These are phyloP conservation scores for Aphelinus certus DNA, from an alignment of 1,140 invertebrate species.

Conservation along the genomic window DNA sequence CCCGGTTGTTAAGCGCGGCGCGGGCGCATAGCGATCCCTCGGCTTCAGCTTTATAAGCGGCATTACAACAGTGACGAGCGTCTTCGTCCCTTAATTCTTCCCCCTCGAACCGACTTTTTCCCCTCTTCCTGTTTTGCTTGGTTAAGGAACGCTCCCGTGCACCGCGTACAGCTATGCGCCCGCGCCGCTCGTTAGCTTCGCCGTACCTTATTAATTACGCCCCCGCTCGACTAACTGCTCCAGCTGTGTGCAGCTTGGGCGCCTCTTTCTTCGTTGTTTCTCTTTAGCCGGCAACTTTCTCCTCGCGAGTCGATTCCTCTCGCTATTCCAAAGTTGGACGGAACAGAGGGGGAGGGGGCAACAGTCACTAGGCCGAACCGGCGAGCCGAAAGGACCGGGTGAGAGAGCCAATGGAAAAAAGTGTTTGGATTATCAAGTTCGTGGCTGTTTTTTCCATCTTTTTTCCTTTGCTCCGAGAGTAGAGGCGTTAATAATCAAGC, in stretches of 20 bases:
- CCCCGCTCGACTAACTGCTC: conserved; percentile 53
- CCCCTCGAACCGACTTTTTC: conserved; percentile 7
- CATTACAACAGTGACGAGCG: conserved; percentile 39
- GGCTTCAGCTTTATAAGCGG: conserved; percentile 31
- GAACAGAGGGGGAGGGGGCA: neutral
- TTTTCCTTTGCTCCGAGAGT: conserved; percentile 31
- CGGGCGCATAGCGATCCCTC: too few species aligned
- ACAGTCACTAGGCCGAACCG: neutral
- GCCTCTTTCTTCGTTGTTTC: conserved; percentile 33
- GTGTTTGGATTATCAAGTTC: conserved; percentile 13
- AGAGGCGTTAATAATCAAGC: neutral
- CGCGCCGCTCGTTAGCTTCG: conserved; percentile 56
- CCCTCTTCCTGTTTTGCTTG: conserved; percentile 4
- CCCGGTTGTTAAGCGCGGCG: too few species aligned
- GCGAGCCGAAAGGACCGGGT: neutral
- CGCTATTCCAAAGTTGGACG: neutral
- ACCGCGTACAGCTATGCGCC: conserved; percentile 39
- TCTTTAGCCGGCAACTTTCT: conserved; percentile 46
- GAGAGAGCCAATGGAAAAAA: neutral
- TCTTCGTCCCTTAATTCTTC: conserved; percentile 29
- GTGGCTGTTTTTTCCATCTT: conserved; percentile 8
- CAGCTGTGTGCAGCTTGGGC: conserved; percentile 52
- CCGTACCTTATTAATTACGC: conserved; percentile 60
- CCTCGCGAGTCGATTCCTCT: neutral
- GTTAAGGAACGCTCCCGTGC: conserved; percentile 35